Percentiles rank a stretch among this genome's conserved stretches.
Conservation (phyloP, 2,888 invertebrate species). For the Gymnoscelis rufifasciata region DNA sequence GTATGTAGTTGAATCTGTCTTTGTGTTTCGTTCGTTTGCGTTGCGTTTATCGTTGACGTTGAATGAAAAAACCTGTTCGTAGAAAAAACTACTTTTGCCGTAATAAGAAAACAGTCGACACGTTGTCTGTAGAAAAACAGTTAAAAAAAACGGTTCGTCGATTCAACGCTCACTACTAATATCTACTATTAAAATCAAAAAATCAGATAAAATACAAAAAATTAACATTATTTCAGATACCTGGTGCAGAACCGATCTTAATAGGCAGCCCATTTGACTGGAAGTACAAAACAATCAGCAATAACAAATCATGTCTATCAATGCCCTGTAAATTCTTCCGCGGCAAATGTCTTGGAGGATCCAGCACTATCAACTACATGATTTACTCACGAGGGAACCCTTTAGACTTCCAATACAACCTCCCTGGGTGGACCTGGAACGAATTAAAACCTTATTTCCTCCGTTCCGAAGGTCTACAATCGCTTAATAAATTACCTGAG, state of each 20-base stretch:
- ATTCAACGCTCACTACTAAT: no score
- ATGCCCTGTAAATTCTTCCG: conserved; percentile 46
- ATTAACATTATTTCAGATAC: conserved; percentile 38
- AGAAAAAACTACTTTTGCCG: no score
- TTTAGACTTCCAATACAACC: conserved; percentile 41
- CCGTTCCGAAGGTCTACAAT: conserved; percentile 48
- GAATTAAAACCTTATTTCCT: conserved; percentile 54
- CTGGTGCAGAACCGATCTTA: conserved; percentile 34
- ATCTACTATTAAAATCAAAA: background rate
- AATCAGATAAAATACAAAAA: no score
- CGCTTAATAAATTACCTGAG: conserved; percentile 36
- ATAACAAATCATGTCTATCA: conserved; percentile 52
- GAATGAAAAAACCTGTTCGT: no score
- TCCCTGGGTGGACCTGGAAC: conserved; percentile 52
- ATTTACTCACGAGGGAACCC: conserved; percentile 54
- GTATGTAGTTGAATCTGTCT: no score
- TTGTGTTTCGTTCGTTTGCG: no score
- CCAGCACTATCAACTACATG: conserved; percentile 60
- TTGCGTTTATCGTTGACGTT: no score
- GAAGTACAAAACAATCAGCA: conserved; percentile 47
- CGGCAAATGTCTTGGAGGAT: conserved; percentile 59
- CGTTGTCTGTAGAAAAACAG: no score
- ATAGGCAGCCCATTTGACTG: conserved; percentile 47
- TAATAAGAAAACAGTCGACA: no score
- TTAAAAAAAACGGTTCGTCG: no score